Conservation (phyloP, 2,888 invertebrate species). For the Alentia gelatinosa region DNA sequence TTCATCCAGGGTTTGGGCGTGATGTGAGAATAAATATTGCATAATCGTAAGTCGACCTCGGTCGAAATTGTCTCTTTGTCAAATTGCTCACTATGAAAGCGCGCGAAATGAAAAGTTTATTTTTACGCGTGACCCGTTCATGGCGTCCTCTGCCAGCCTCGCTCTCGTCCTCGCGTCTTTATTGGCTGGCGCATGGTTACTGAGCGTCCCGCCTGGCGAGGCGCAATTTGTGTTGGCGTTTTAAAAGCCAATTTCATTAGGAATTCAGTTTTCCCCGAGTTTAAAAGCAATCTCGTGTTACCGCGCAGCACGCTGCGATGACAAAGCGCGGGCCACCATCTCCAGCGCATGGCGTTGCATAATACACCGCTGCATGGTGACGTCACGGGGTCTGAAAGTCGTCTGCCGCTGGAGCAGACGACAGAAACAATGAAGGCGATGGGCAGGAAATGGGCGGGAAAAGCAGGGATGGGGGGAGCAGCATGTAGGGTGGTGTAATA, state of each 20-base stretch:
- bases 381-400: neutral
- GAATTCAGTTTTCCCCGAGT: conserved; percentile 18
- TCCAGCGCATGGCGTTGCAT: neutral
- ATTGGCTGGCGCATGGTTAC: neutral
- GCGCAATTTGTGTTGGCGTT: neutral
- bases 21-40: conserved; percentile 1
- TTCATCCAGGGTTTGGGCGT: neutral
- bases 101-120: neutral
- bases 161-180: neutral
- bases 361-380: neutral
- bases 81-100: neutral
- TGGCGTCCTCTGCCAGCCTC: neutral
- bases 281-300: conserved; percentile 42
- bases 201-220: neutral
- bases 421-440: neutral
- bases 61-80: conserved; percentile 8
- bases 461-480: neutral
- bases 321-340: neutral
- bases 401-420: neutral
- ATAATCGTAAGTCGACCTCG: neutral
- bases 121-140: neutral
- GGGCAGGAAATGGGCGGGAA: neutral
- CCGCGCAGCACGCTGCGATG: neutral
- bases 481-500: neutral
- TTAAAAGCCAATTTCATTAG: conserved; percentile 31